These are phyloP conservation scores for Synodontis membranacea DNA, from an alignment of 2,113 vertebrate genomes.

Conservation along the genomic window DNA sequence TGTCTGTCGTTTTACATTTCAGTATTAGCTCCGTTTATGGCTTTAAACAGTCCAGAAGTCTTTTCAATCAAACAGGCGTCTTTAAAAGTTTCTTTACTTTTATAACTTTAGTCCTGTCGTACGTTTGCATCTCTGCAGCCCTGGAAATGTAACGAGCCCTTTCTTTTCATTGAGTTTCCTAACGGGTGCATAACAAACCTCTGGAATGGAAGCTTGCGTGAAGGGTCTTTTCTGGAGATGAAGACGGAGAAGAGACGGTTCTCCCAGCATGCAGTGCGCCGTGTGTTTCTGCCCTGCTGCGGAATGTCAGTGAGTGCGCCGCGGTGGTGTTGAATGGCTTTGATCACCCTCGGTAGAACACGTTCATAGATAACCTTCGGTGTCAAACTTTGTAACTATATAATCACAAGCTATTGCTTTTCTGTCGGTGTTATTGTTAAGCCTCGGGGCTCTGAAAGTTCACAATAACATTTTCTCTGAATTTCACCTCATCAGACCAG, in stretches of 20 bases:
- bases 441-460: slow-evolving; percentile 7
- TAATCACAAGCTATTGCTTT: background rate
- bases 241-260: background rate
- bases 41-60: background rate
- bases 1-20: background rate
- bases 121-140: background rate
- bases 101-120: background rate
- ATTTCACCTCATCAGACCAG: background rate
- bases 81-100: background rate
- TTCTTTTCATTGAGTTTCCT: background rate
- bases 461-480: background rate
- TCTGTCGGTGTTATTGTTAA: background rate
- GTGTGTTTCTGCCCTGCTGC: background rate
- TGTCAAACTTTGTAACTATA: background rate
- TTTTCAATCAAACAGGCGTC: background rate
- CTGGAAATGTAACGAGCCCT: background rate
- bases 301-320: slow-evolving; percentile 10
- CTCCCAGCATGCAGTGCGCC: background rate
- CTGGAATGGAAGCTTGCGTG: background rate
- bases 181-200: background rate
- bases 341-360: slow-evolving; percentile 20
- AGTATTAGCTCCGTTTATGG: background rate
- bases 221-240: background rate
- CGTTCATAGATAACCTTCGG: background rate
- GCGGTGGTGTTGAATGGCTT: background rate